phyloP scores from a whole-genome alignment of 2,797 vertebrate genomes.

The Pachyuromys duprasi region DNA sequence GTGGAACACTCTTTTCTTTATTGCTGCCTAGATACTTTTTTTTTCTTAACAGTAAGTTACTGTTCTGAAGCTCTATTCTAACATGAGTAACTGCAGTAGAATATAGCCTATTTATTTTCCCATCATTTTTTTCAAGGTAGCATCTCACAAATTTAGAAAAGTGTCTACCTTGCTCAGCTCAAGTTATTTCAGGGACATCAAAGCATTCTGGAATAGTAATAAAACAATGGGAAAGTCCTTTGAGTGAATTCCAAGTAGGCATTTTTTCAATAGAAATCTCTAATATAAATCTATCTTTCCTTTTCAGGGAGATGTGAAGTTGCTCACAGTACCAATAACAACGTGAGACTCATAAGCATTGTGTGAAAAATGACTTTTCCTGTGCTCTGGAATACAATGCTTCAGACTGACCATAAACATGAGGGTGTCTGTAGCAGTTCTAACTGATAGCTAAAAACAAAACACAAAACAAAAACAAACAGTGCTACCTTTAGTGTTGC shows the following conservation, averaged over 20 bases:
- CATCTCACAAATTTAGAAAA: slow-evolving; percentile 66
- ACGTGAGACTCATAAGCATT: slow-evolving; percentile 32
- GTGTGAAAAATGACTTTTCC: not conserved
- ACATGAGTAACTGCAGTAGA: slow-evolving; percentile 59
- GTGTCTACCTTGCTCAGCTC: slow-evolving; percentile 53
- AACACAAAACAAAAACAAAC: too few relatives aligned
- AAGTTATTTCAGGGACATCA: slow-evolving; percentile 65
- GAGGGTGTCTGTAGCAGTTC: not conserved
- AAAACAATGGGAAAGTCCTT: slow-evolving; percentile 64
- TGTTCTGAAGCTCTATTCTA: not conserved
- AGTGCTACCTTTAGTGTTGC: not conserved
- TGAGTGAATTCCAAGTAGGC: slow-evolving; percentile 40
- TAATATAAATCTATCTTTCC: slow-evolving; percentile 69
- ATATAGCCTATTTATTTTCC: slow-evolving; percentile 71
- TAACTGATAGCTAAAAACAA: not conserved
- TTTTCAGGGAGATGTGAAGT: not conserved
- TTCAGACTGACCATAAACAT: slow-evolving; percentile 10
- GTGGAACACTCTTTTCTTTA: slow-evolving; percentile 53
- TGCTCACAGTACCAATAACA: slow-evolving; percentile 44
- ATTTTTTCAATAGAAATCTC: slow-evolving; percentile 55
- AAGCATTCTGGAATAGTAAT: slow-evolving; percentile 53
- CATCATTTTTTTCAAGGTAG: slow-evolving; percentile 65
- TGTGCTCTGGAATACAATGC: not conserved
- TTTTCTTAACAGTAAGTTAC: slow-evolving; percentile 52
- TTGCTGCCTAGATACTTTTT: not conserved